Evolutionary conservation across 1,140 invertebrate species (phyloP).

Genomic region (Anastrepha obliqua): DNA sequence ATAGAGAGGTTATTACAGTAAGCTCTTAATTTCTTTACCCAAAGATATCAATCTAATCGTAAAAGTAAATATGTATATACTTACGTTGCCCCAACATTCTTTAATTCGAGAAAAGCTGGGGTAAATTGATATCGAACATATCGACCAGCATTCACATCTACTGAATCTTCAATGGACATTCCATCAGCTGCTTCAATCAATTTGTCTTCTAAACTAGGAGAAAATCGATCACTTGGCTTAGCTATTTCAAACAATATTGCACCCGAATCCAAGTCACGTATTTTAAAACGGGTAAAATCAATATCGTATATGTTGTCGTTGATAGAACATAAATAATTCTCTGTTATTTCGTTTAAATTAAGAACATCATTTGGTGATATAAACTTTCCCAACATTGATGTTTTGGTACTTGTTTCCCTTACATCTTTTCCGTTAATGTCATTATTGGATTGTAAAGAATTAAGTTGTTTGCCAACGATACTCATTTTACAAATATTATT

Average conservation of each 20-base stretch:
- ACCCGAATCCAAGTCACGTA: slow-evolving; percentile 95
- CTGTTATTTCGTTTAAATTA: slow-evolving; percentile 78
- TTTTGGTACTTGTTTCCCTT: slow-evolving; percentile 30
- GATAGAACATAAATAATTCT: slow-evolving; percentile 91
- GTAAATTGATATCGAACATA: slow-evolving; percentile 99
- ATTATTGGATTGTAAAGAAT: slow-evolving; percentile 39
- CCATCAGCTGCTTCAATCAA: slow-evolving; percentile 78
- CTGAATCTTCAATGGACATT: slow-evolving; percentile 73
- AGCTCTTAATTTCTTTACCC: too few relatives aligned
- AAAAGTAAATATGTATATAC: slow-evolving; percentile 31
- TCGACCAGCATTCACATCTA: slow-evolving; percentile 92
- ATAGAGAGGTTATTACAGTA: too few relatives aligned
- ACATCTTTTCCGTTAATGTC: neutral
- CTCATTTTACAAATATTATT: slow-evolving; percentile 53
- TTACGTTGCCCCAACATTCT: slow-evolving; percentile 96
- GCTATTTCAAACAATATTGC: slow-evolving; percentile 97
- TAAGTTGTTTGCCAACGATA: slow-evolving; percentile 57
- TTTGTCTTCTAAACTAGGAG: slow-evolving; percentile 79
- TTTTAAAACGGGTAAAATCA: slow-evolving; percentile 98
- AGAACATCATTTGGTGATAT: slow-evolving; percentile 81
- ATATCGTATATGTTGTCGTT: slow-evolving; percentile 98
- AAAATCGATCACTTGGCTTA: slow-evolving; percentile 83
- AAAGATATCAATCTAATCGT: too few relatives aligned
- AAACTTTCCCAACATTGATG: slow-evolving; percentile 20
- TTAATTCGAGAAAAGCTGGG: slow-evolving; percentile 94